These are phyloP conservation scores for Papilio polytes DNA, from an alignment of 1,140 invertebrate species.

Conservation along the genomic window DNA sequence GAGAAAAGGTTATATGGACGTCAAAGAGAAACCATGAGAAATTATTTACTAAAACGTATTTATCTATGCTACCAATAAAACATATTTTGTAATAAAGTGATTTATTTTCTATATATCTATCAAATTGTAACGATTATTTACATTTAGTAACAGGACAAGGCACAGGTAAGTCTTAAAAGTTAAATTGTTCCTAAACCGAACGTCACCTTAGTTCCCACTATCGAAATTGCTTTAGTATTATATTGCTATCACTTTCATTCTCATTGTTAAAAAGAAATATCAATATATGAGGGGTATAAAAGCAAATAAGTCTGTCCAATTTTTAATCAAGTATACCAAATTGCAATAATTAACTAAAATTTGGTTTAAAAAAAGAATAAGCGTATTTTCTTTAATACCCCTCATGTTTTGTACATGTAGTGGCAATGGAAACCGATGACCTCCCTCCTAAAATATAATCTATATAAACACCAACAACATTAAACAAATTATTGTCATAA, in stretches of 20 bases:
- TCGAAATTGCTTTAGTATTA: constrained; percentile 39
- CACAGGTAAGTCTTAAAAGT: constrained; percentile 50
- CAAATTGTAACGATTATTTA: constrained; percentile 74
- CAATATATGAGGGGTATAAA: too few species aligned
- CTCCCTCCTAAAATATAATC: constrained; percentile 60
- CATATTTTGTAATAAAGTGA: constrained; percentile 65
- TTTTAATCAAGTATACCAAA: too few species aligned
- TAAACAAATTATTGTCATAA: background rate
- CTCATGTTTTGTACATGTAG: too few species aligned
- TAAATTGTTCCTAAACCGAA: constrained; percentile 54
- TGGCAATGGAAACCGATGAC: background rate
- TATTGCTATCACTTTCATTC: too few species aligned
- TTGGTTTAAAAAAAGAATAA: too few species aligned
- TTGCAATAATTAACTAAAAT: too few species aligned
- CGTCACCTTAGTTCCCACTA: constrained; percentile 53
- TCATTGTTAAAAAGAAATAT: too few species aligned
- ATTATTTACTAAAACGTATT: constrained; percentile 20
- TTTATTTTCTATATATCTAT: constrained; percentile 74
- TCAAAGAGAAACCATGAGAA: constrained; percentile 63
- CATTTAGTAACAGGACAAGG: constrained; percentile 72
- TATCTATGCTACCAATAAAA: constrained; percentile 47
- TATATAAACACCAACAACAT: constrained; percentile 35
- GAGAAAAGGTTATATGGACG: constrained; percentile 73
- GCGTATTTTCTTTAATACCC: too few species aligned
- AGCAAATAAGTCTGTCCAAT: too few species aligned